Evolutionary conservation across 2,797 vertebrate genomes (phyloP).

Genomic region (Lagothrix lagotricha): DNA sequence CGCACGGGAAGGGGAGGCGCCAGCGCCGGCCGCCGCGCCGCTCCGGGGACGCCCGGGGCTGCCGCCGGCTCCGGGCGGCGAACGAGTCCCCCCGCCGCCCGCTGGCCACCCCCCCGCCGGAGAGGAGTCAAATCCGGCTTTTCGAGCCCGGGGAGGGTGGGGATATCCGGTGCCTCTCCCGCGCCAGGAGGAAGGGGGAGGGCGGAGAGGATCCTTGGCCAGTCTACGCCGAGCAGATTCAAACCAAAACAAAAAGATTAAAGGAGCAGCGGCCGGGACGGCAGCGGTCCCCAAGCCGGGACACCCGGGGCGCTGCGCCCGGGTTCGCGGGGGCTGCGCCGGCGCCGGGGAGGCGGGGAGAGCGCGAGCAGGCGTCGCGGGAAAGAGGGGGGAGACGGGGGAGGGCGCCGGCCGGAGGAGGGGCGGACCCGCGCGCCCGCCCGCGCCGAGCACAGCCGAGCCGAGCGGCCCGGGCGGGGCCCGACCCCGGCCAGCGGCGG

Average conservation of each 20-base stretch:
- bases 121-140: slow-evolving; percentile 57
- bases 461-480: slow-evolving; percentile 60
- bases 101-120: neutral
- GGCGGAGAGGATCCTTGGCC: slow-evolving; percentile 62
- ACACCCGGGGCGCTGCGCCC: neutral
- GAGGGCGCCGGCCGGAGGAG: slow-evolving; percentile 66
- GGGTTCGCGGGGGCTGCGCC: slow-evolving; percentile 29
- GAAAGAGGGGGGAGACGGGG: slow-evolving; percentile 10
- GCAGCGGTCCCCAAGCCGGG: neutral
- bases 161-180: slow-evolving; percentile 67
- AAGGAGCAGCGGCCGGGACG: slow-evolving; percentile 53
- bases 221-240: slow-evolving; percentile 75
- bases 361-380: neutral
- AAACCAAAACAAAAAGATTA: slow-evolving; percentile 74
- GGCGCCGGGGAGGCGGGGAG: slow-evolving; percentile 37
- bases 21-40: slow-evolving; percentile 79
- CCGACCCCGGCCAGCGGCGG: slow-evolving; percentile 38
- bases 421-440: slow-evolving; percentile 68
- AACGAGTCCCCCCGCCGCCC: neutral
- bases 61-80: neutral
- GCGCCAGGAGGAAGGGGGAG: slow-evolving; percentile 70
- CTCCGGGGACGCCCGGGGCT: slow-evolving; percentile 51
- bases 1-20: slow-evolving; percentile 97
- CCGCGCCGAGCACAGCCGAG: neutral
- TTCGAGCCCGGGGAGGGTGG: neutral